Percentiles rank a stretch among this genome's conserved stretches.
phyloP scores from a whole-genome alignment of 2,797 vertebrate species.

The Megaceryle alcyon region DNA sequence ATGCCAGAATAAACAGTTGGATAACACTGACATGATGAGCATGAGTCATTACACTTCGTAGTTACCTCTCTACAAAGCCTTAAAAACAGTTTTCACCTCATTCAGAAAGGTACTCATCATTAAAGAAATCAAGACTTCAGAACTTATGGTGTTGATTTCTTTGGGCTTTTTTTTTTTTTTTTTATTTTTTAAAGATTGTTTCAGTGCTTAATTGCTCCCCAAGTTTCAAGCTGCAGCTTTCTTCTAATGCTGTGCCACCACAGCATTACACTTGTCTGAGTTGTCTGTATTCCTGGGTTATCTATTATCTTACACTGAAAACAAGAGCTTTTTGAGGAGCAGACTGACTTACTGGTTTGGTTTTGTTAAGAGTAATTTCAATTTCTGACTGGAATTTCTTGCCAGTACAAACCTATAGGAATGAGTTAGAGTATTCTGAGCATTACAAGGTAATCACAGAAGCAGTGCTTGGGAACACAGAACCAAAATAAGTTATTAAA shows the following conservation, averaged over 20 bases:
- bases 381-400: not conserved
- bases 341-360: not conserved
- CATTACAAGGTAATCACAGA: not conserved
- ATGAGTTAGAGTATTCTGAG: not conserved
- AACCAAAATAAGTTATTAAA: not conserved
- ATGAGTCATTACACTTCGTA: not conserved
- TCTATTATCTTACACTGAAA: not conserved
- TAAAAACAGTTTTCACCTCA: not conserved
- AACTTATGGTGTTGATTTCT: not conserved
- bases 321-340: not conserved
- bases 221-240: not conserved
- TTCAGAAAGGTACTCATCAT: not conserved
- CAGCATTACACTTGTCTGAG: not conserved
- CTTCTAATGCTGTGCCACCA: not conserved
- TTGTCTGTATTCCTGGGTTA: not conserved
- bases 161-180: not conserved
- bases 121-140: not conserved
- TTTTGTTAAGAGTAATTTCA: not conserved
- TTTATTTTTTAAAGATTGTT: not conserved
- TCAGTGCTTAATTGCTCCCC: not conserved
- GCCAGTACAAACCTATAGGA: not conserved
- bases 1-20: constrained; percentile 33
- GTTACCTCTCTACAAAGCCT: not conserved
- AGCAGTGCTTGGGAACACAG: not conserved
- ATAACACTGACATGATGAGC: constrained; percentile 6